Evolutionary conservation across 2,113 vertebrate genomes (phyloP).

Genomic region (Psilopsiagon aurifrons): DNA sequence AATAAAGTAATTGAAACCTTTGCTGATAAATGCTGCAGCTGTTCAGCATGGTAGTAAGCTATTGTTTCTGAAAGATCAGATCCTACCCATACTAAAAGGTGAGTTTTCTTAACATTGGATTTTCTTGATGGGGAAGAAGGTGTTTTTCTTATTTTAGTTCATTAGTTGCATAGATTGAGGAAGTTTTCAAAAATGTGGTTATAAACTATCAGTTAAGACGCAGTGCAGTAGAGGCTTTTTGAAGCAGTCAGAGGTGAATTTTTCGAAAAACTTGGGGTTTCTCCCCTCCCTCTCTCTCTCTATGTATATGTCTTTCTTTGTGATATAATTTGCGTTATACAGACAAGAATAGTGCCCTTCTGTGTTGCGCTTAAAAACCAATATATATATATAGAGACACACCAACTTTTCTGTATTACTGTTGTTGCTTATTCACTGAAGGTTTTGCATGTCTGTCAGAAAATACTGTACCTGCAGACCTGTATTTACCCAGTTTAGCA

Average conservation of each 20-base stretch:
- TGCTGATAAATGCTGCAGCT: slow-evolving; percentile 49
- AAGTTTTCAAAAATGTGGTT: background rate
- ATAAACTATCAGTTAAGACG: background rate
- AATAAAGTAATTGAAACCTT: slow-evolving; percentile 73
- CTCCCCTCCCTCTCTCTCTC: too few species aligned
- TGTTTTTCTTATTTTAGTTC: background rate
- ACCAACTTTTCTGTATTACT: background rate
- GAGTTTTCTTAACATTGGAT: slow-evolving; percentile 43
- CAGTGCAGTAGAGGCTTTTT: background rate
- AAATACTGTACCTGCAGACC: background rate
- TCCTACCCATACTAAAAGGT: slow-evolving; percentile 48
- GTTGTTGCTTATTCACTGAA: background rate
- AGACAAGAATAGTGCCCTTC: background rate
- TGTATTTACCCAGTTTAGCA: background rate
- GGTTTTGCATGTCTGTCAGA: background rate
- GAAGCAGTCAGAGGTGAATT: background rate
- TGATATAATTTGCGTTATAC: background rate
- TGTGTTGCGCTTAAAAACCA: background rate
- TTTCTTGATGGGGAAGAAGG: background rate
- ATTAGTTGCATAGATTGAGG: background rate
- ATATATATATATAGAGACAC: background rate
- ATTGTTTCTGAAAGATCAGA: slow-evolving; percentile 32
- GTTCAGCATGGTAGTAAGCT: background rate
- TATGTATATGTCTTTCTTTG: background rate
- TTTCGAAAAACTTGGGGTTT: accelerated